phyloP scores from a whole-genome alignment of 2,888 invertebrate genomes.

The Meta bourneti region DNA sequence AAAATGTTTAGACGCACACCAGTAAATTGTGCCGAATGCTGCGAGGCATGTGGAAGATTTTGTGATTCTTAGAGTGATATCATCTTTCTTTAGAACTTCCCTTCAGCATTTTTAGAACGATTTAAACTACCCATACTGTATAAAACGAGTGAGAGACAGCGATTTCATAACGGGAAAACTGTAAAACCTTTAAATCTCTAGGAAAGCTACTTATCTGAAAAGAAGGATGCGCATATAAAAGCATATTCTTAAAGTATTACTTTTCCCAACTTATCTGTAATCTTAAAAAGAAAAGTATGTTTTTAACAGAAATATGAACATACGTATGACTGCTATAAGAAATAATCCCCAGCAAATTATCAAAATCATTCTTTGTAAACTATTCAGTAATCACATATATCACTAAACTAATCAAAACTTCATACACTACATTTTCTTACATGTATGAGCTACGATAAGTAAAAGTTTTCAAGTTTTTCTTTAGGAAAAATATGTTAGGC shows the following conservation, averaged over 20 bases:
- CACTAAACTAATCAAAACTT: too few relatives aligned
- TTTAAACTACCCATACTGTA: background rate
- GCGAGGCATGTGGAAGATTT: background rate
- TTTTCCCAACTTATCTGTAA: background rate
- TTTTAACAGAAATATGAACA: too few relatives aligned
- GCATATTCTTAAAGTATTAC: background rate
- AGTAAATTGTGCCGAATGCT: background rate
- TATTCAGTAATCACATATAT: too few relatives aligned
- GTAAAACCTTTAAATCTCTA: background rate
- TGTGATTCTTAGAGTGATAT: background rate
- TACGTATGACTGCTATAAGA: too few relatives aligned
- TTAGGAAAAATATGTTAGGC: too few relatives aligned
- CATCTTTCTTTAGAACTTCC: background rate
- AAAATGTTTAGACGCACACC: background rate
- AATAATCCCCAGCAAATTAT: too few relatives aligned
- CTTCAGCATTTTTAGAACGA: background rate
- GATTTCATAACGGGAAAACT: background rate
- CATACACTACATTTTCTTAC: too few relatives aligned
- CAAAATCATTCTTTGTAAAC: too few relatives aligned
- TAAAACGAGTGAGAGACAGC: background rate
- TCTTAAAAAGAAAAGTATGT: too few relatives aligned
- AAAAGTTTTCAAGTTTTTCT: too few relatives aligned
- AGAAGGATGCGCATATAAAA: background rate
- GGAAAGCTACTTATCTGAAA: background rate
- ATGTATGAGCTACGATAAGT: too few relatives aligned